Conservation (phyloP, 2,888 invertebrate genomes). For the Ormyrus nitidulus region DNA sequence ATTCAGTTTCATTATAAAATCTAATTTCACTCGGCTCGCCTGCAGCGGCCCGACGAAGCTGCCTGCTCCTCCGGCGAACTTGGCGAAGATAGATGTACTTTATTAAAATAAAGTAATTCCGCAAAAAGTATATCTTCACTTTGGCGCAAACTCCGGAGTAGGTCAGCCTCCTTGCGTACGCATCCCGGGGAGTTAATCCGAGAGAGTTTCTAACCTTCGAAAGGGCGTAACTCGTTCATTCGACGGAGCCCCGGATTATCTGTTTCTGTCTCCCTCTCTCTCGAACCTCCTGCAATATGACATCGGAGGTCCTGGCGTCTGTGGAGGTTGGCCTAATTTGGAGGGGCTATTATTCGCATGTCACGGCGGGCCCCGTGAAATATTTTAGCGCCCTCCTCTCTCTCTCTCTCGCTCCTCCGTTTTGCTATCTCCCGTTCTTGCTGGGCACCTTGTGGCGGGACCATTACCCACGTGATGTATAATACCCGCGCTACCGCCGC, state of each 20-base stretch:
- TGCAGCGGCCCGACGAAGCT: background rate
- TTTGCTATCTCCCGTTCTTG: background rate
- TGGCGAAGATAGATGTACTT: background rate
- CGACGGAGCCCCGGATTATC: background rate
- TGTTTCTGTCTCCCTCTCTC: conserved; percentile 10
- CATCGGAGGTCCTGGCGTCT: background rate
- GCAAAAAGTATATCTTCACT: background rate
- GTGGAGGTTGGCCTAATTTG: conserved; percentile 41
- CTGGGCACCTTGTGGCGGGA: conserved; percentile 12
- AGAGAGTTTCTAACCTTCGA: no score
- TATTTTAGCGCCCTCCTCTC: conserved; percentile 26
- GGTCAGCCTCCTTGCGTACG: no score
- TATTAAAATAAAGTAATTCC: background rate
- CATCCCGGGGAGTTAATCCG: no score
- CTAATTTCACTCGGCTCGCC: background rate
- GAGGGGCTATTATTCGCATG: conserved; percentile 44
- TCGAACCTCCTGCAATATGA: conserved; percentile 11
- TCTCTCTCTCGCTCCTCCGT: no score
- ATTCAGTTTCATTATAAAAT: conserved; percentile 7
- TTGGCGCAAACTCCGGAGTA: no score
- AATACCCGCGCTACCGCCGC: conserved; percentile 13
- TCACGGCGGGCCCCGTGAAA: conserved; percentile 32
- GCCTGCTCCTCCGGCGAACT: background rate
- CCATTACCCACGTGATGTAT: conserved; percentile 47
- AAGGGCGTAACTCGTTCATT: no score